Conservation (phyloP, 2,888 invertebrate species). For the Acronicta alni region DNA sequence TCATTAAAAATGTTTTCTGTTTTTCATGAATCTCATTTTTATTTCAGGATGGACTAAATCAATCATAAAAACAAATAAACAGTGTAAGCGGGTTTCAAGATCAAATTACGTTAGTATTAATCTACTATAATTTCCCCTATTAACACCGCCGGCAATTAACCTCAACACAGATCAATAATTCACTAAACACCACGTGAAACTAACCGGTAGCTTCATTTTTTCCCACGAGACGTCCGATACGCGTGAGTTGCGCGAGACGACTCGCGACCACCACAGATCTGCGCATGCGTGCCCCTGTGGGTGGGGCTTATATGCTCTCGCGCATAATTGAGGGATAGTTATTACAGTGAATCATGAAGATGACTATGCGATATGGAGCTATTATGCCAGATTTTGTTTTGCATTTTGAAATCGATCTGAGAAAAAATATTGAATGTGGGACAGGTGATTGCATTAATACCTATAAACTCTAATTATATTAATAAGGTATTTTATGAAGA, state of each 20-base stretch:
- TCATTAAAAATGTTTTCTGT: no score
- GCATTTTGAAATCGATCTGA: constrained; percentile 30
- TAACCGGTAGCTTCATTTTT: constrained; percentile 56
- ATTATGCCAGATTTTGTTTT: constrained; percentile 12
- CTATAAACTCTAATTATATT: constrained; percentile 1
- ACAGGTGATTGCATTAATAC: constrained; percentile 12
- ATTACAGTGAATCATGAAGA: constrained; percentile 29
- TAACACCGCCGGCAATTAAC: background rate
- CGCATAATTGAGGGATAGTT: constrained; percentile 41
- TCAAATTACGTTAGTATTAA: background rate
- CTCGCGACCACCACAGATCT: constrained; percentile 31
- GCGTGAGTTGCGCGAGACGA: constrained; percentile 25
- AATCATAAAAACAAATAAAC: no score
- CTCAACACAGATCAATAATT: constrained; percentile 3
- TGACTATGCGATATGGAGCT: constrained; percentile 22
- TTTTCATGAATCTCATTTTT: no score
- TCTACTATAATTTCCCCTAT: background rate
- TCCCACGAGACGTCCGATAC: constrained; percentile 25
- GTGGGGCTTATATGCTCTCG: constrained; percentile 55
- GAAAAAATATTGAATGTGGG: constrained; percentile 17
- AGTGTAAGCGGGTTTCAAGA: background rate
- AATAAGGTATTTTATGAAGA: background rate
- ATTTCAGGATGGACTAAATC: no score
- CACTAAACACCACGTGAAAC: constrained; percentile 43
- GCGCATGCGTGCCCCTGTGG: constrained; percentile 23